phyloP scores from a whole-genome alignment of 64 coral and sea anemone species.

The Anthopleura sola region DNA sequence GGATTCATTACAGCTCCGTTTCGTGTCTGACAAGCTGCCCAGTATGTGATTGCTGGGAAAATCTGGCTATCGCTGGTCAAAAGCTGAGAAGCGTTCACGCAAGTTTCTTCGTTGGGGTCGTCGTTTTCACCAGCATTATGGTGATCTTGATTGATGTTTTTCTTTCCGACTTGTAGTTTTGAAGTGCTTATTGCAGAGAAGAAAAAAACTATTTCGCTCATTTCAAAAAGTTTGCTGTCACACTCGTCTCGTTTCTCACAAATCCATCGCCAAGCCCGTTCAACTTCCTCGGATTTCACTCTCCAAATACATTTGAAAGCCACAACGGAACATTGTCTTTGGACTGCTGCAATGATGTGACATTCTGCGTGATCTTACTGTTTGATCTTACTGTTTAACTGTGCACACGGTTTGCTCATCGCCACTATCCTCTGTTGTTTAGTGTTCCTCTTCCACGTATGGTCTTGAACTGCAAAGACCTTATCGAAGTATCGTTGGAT shows the following conservation, averaged over 20 bases:
- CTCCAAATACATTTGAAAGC: conserved; percentile 23
- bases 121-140: neutral
- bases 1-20: conserved; percentile 22
- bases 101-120: neutral
- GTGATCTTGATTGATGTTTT: too few species aligned
- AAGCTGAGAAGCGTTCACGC: too few species aligned
- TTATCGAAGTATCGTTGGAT: conserved; percentile 5
- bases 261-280: conserved; percentile 23
- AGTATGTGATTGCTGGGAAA: conserved; percentile 44
- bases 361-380: conserved; percentile 9
- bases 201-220: neutral
- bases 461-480: neutral
- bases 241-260: conserved; percentile 34
- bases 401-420: conserved; percentile 23
- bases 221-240: neutral
- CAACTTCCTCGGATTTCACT: conserved; percentile 2
- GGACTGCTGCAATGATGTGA: conserved; percentile 1
- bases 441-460: neutral
- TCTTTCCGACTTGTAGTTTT: neutral
- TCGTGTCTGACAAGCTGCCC: conserved; percentile 29
- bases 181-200: conserved; percentile 6
- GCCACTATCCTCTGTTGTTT: neutral
- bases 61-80: too few species aligned
- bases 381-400: conserved; percentile 26
- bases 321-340: conserved; percentile 15